These are phyloP conservation scores for Chironomus tepperi DNA, from an alignment of 1,140 invertebrate genomes.

Conservation along the genomic window DNA sequence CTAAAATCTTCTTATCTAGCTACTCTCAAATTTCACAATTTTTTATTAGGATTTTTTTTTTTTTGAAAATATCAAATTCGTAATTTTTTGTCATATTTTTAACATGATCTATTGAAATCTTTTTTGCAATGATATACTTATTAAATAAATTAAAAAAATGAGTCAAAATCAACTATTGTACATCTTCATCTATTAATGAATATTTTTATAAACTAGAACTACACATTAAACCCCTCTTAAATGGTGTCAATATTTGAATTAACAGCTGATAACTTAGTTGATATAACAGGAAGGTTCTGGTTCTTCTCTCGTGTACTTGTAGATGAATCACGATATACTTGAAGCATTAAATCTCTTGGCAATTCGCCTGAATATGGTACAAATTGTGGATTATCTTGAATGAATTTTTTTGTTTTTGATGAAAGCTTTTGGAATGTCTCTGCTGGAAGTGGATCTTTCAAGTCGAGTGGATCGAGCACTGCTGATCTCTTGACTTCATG, in stretches of 20 bases:
- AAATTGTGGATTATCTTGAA: slow-evolving; percentile 58
- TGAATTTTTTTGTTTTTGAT: slow-evolving; percentile 47
- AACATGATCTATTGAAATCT: too few species aligned
- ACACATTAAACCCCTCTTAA: neutral
- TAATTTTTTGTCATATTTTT: too few species aligned
- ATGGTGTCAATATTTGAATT: neutral
- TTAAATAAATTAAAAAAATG: too few species aligned
- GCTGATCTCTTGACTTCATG: slow-evolving; percentile 46
- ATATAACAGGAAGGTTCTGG: neutral
- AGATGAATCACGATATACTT: neutral
- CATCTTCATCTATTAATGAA: too few species aligned
- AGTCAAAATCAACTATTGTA: too few species aligned
- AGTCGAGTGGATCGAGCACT: slow-evolving; percentile 52
- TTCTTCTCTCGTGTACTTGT: too few species aligned
- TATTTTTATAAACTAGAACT: too few species aligned
- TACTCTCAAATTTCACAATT: too few species aligned
- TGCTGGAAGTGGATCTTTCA: slow-evolving; percentile 44
- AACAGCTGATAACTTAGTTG: slow-evolving; percentile 3
- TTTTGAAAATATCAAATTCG: too few species aligned
- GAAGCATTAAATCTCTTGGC: slow-evolving; percentile 37
- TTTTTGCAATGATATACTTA: too few species aligned
- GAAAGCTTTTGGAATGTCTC: slow-evolving; percentile 41
- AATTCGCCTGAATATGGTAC: slow-evolving; percentile 60
- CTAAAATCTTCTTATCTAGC: too few species aligned
- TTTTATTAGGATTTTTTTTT: too few species aligned